These are phyloP conservation scores for Vandiemenella viatica DNA, from an alignment of 2,888 invertebrate genomes.

Conservation along the genomic window DNA sequence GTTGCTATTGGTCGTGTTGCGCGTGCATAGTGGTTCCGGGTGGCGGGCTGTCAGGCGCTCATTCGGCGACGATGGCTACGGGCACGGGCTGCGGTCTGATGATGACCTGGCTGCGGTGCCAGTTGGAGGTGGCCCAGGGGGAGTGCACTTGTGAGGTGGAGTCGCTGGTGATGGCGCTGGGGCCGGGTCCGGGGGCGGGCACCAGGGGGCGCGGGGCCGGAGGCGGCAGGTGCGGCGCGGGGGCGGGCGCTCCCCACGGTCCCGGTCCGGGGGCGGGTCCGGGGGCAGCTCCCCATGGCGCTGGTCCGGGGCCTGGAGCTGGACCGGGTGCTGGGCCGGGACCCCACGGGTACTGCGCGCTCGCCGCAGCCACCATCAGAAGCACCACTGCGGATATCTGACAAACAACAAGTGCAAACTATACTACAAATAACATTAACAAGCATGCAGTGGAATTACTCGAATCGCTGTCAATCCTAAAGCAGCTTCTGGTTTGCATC, in stretches of 20 bases:
- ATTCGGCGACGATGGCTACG: background rate
- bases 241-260: background rate
- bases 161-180: background rate
- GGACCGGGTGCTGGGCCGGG: background rate
- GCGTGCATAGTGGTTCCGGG: background rate
- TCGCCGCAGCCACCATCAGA: background rate
- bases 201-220: background rate
- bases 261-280: background rate
- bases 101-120: background rate
- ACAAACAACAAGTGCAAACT: too few species aligned
- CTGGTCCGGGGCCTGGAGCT: background rate
- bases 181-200: background rate
- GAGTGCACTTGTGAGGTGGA: background rate
- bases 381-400: background rate
- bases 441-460: too few species aligned
- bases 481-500: too few species aligned
- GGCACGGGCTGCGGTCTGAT: background rate
- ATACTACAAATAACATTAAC: too few species aligned
- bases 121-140: background rate
- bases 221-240: background rate
- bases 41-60: background rate
- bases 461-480: too few species aligned
- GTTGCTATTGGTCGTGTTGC: too few species aligned
- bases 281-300: background rate
- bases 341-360: background rate